Conservation (phyloP, 2,797 vertebrate genomes). For the Phrynocephalus forsythii region DNA sequence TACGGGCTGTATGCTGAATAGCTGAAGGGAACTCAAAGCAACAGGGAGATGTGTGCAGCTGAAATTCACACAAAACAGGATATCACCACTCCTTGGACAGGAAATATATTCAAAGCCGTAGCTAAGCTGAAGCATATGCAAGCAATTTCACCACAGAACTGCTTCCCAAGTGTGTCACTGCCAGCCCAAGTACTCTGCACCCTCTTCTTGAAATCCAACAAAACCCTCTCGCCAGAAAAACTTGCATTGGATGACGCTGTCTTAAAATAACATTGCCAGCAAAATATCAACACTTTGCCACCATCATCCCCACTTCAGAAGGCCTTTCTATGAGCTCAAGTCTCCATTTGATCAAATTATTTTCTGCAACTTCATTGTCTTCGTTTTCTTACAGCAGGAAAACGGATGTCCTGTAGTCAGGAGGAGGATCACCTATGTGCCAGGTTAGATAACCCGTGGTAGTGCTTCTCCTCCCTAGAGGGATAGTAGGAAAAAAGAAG, state of each 20-base stretch:
- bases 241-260: neutral
- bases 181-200: constrained; percentile 17
- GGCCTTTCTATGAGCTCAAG: neutral
- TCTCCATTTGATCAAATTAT: neutral
- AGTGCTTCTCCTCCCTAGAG: no score
- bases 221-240: neutral
- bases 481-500: no score
- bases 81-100: neutral
- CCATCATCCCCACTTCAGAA: neutral
- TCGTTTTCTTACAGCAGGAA: neutral
- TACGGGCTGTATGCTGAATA: neutral
- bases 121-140: neutral
- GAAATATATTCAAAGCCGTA: neutral
- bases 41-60: neutral
- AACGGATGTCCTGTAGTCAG: neutral
- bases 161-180: constrained; percentile 1
- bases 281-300: neutral
- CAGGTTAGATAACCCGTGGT: neutral
- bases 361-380: neutral
- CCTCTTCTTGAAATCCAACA: neutral
- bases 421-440: neutral
- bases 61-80: neutral
- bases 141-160: neutral
- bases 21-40: neutral
- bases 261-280: neutral